phyloP scores from a whole-genome alignment of 2,113 vertebrate species.

The Odocoileus virginianus region DNA sequence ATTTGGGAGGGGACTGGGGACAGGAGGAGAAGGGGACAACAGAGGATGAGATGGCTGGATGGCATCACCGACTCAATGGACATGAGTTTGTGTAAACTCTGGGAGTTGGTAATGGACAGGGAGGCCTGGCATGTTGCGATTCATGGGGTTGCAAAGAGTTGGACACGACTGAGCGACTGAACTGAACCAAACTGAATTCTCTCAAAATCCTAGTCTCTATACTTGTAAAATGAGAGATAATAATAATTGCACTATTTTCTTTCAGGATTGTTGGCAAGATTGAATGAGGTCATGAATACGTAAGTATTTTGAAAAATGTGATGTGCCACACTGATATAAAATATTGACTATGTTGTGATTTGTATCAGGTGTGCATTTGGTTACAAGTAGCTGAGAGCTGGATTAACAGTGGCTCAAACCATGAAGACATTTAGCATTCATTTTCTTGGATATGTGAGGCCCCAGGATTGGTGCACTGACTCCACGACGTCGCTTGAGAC shows the following conservation, averaged over 20 bases:
- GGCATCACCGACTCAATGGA: too few relatives aligned
- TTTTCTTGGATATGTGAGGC: background rate
- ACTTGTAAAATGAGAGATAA: background rate
- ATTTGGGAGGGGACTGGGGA: too few relatives aligned
- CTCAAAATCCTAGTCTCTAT: background rate
- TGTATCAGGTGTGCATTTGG: background rate
- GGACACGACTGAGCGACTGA: too few relatives aligned
- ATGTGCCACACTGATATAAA: background rate
- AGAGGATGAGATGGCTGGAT: too few relatives aligned
- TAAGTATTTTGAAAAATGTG: background rate
- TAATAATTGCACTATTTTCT: background rate
- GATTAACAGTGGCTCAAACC: background rate
- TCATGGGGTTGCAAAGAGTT: too few relatives aligned
- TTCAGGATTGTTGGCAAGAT: background rate
- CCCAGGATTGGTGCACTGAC: background rate
- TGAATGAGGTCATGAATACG: background rate
- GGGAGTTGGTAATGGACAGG: too few relatives aligned
- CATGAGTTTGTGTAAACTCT: too few relatives aligned
- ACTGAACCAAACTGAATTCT: background rate
- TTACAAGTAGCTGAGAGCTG: background rate
- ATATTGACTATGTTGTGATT: background rate
- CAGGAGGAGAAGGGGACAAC: too few relatives aligned
- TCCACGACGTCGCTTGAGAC: background rate
- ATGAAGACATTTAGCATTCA: background rate
- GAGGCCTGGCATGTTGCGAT: rapidly evolving